Evolutionary conservation across 2,888 invertebrate genomes (phyloP).

Genomic region (Pinctada fucata): DNA sequence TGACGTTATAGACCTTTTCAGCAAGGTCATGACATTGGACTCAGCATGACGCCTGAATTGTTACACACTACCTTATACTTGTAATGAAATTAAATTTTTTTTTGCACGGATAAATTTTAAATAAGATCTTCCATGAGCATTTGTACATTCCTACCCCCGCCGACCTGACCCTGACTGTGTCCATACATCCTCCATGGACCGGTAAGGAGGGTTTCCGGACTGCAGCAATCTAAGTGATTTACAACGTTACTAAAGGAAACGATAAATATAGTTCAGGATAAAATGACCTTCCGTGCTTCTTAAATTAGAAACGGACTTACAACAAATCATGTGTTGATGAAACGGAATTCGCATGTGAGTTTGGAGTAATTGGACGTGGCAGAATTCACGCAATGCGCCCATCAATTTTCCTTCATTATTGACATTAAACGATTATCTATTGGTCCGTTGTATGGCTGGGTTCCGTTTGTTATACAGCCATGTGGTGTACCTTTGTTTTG

Average conservation of each 20-base stretch:
- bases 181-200: too few species aligned
- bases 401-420: neutral
- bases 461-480: neutral
- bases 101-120: too few species aligned
- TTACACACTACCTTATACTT: too few species aligned
- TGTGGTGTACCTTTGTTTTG: neutral
- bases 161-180: too few species aligned
- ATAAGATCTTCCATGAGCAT: too few species aligned
- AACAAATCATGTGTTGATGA: neutral
- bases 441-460: neutral
- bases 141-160: too few species aligned
- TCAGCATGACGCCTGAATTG: too few species aligned
- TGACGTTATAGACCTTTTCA: too few species aligned
- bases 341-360: neutral
- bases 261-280: neutral
- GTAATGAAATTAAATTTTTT: too few species aligned
- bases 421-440: constrained; percentile 1
- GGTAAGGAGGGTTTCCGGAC: neutral
- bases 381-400: neutral
- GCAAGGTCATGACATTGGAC: too few species aligned
- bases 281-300: neutral
- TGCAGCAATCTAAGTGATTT: neutral
- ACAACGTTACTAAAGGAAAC: neutral
- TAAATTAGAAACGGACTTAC: neutral
- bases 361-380: neutral